A percentile compares a stretch with the other conserved stretches of the same genome.
Conservation (phyloP, 2,888 invertebrate species). For the Graphium colonna region DNA sequence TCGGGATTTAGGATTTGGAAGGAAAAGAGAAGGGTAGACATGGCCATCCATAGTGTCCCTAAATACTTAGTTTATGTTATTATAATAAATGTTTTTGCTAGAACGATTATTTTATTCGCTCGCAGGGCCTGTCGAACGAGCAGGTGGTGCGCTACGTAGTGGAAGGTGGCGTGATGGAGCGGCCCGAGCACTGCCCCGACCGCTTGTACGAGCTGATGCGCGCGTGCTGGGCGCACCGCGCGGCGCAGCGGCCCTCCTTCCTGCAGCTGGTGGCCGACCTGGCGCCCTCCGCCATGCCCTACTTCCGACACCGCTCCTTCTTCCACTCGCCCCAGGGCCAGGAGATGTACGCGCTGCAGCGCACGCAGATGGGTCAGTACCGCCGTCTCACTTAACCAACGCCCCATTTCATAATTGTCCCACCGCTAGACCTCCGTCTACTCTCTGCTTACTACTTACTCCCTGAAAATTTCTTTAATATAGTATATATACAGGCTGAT, state of each 20-base stretch:
- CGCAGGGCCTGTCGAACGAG: slow-evolving; percentile 92
- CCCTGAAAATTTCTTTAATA: too few species aligned
- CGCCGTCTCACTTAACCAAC: too few species aligned
- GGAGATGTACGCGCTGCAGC: slow-evolving; percentile 74
- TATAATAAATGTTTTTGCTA: too few species aligned
- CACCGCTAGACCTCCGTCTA: too few species aligned
- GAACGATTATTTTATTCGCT: too few species aligned
- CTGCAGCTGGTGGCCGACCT: slow-evolving; percentile 88
- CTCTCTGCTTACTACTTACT: too few species aligned
- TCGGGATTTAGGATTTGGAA: too few species aligned
- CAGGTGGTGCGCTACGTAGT: slow-evolving; percentile 94
- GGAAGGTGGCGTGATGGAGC: slow-evolving; percentile 95
- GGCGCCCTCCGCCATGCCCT: slow-evolving; percentile 81
- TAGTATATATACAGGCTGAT: too few species aligned
- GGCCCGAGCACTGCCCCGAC: slow-evolving; percentile 97
- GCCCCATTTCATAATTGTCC: too few species aligned
- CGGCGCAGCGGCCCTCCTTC: slow-evolving; percentile 90
- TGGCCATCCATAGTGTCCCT: too few species aligned
- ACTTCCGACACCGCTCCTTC: slow-evolving; percentile 81
- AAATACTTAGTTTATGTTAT: too few species aligned
- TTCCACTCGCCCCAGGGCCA: slow-evolving; percentile 82
- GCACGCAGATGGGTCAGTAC: slow-evolving; percentile 46
- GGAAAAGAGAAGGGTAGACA: too few species aligned
- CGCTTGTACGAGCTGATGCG: slow-evolving; percentile 94
- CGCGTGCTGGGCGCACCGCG: slow-evolving; percentile 94